Conservation (phyloP, 1,140 invertebrate species). For the Papilio dardanus region DNA sequence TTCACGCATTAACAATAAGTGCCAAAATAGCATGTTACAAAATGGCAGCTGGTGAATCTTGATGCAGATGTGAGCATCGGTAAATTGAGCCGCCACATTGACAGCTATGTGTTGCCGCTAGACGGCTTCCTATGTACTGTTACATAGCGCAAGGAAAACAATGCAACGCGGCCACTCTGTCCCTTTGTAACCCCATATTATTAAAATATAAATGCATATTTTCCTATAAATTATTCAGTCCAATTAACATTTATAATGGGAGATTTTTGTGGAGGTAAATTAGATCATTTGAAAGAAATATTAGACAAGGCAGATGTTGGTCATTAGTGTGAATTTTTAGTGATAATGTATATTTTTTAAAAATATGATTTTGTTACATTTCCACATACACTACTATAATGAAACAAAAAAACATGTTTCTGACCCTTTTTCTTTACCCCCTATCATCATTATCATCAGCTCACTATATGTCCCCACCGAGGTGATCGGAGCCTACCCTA, state of each 20-base stretch:
- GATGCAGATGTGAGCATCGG: constrained; percentile 30
- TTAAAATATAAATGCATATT: background rate
- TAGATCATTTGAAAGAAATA: too few relatives aligned
- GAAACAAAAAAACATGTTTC: too few relatives aligned
- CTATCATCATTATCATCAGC: too few relatives aligned
- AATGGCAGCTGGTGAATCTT: constrained; percentile 31
- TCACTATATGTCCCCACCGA: too few relatives aligned
- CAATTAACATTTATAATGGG: background rate
- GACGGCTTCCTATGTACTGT: constrained; percentile 28
- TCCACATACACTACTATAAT: too few relatives aligned
- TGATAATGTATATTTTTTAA: too few relatives aligned
- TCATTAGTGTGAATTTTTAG: too few relatives aligned
- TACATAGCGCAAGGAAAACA: constrained; percentile 23
- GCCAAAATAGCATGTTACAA: background rate
- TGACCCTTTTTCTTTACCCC: too few relatives aligned
- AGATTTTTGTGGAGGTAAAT: too few relatives aligned
- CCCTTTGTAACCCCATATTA: background rate
- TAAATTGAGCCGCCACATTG: constrained; percentile 5
- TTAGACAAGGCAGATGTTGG: too few relatives aligned
- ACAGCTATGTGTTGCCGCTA: constrained; percentile 19
- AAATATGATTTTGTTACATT: too few relatives aligned
- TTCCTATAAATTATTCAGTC: background rate
- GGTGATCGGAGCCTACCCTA: too few relatives aligned
- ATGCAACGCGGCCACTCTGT: background rate
- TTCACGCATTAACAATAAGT: background rate